Evolutionary conservation across 2,888 invertebrate genomes (phyloP).

Genomic region (Cheilosia vernalis): DNA sequence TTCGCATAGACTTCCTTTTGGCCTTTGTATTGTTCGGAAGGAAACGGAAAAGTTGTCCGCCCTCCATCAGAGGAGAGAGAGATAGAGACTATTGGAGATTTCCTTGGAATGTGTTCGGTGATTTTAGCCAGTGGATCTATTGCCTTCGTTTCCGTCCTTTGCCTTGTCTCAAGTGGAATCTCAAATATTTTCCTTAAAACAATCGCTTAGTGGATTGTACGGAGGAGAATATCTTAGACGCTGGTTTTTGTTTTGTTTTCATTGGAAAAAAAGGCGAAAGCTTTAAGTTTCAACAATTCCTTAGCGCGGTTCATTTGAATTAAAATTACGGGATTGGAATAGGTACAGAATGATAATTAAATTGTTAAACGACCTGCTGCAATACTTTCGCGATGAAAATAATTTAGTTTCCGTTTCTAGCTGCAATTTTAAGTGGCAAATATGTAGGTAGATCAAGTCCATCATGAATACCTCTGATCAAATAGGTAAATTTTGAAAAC

Average conservation of each 20-base stretch:
- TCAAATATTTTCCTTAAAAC: slow-evolving; percentile 45
- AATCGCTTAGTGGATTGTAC: slow-evolving; percentile 25
- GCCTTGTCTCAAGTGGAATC: slow-evolving; percentile 38
- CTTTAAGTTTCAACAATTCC: slow-evolving; percentile 3
- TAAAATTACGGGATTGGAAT: slow-evolving; percentile 20
- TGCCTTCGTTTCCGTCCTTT: slow-evolving; percentile 1
- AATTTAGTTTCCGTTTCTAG: background rate
- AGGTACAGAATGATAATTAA: too few species aligned
- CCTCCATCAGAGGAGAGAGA: slow-evolving; percentile 41
- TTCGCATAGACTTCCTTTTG: slow-evolving; percentile 7
- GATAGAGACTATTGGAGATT: slow-evolving; percentile 20
- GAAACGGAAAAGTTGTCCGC: slow-evolving; percentile 25
- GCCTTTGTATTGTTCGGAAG: slow-evolving; percentile 47
- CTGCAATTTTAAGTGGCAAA: background rate
- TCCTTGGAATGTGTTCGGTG: slow-evolving; percentile 41
- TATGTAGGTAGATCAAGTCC: background rate
- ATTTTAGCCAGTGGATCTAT: slow-evolving; percentile 43
- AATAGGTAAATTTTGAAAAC: background rate
- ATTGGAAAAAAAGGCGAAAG: background rate
- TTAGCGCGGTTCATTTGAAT: slow-evolving; percentile 3
- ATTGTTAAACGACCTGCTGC: too few species aligned
- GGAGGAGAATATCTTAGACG: slow-evolving; percentile 7
- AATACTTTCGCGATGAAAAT: too few species aligned
- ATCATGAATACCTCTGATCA: background rate
- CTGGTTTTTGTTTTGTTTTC: background rate